Evolutionary conservation across 2,113 vertebrate species (phyloP).

Genomic region (Panthera tigris): DNA sequence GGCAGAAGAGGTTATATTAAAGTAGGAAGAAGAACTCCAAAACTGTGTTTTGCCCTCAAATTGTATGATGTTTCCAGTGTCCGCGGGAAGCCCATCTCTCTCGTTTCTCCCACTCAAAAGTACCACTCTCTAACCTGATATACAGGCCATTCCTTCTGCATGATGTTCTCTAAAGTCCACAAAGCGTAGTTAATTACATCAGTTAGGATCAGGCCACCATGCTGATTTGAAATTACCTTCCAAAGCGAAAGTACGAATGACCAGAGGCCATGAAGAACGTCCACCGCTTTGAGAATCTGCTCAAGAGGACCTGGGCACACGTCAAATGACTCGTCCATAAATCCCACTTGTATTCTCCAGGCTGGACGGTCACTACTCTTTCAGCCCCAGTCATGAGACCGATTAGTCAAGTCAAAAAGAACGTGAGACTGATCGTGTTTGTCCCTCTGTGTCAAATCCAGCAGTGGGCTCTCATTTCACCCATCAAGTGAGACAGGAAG

Average conservation of each 20-base stretch:
- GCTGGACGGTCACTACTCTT: neutral
- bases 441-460: neutral
- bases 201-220: neutral
- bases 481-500: conserved; percentile 66
- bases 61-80: neutral
- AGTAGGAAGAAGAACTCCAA: neutral
- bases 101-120: neutral
- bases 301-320: neutral
- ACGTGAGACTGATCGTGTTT: neutral
- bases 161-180: neutral
- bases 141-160: neutral
- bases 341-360: neutral
- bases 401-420: neutral
- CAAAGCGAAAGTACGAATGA: neutral
- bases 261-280: neutral
- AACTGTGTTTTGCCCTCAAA: neutral
- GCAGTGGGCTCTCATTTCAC: neutral
- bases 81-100: neutral
- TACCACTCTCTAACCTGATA: neutral
- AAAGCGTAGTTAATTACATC: neutral
- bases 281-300: neutral
- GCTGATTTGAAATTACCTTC: neutral
- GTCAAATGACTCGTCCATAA: neutral
- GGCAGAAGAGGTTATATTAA: neutral
- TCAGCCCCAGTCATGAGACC: neutral